phyloP scores from a whole-genome alignment of 2,888 invertebrate genomes.

The Uloborus plumipes region DNA sequence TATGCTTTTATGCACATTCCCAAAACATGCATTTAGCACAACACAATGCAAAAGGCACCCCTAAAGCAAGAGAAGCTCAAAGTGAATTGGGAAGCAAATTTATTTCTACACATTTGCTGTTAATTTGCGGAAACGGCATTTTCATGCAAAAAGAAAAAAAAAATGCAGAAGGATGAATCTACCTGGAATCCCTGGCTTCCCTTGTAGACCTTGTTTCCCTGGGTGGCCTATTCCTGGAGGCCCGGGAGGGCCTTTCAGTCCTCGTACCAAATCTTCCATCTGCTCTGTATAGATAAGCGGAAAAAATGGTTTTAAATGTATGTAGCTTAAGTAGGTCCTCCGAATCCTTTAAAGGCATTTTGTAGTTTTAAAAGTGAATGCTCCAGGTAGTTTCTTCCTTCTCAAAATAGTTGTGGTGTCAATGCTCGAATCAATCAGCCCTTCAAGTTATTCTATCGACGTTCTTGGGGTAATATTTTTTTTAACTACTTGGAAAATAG shows the following conservation, averaged over 20 bases:
- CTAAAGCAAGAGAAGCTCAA: too few species aligned
- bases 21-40: too few species aligned
- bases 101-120: too few species aligned
- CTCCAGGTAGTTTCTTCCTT: conserved; percentile 57
- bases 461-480: too few species aligned
- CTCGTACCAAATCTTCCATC: conserved; percentile 79
- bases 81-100: too few species aligned
- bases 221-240: conserved; percentile 78
- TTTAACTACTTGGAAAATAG: too few species aligned
- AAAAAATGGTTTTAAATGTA: conserved; percentile 39
- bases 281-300: conserved; percentile 76
- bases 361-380: neutral
- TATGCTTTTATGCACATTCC: too few species aligned
- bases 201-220: conserved; percentile 80
- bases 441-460: too few species aligned
- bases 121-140: neutral
- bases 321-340: conserved; percentile 9
- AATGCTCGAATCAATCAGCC: too few species aligned
- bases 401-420: neutral
- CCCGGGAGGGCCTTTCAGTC: conserved; percentile 78
- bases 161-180: conserved; percentile 45
- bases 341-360: conserved; percentile 9
- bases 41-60: too few species aligned
- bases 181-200: conserved; percentile 69
- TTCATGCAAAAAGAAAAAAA: conserved; percentile 67